These are phyloP conservation scores for Microtus oregoni DNA, from an alignment of 2,113 vertebrate genomes.

Conservation along the genomic window DNA sequence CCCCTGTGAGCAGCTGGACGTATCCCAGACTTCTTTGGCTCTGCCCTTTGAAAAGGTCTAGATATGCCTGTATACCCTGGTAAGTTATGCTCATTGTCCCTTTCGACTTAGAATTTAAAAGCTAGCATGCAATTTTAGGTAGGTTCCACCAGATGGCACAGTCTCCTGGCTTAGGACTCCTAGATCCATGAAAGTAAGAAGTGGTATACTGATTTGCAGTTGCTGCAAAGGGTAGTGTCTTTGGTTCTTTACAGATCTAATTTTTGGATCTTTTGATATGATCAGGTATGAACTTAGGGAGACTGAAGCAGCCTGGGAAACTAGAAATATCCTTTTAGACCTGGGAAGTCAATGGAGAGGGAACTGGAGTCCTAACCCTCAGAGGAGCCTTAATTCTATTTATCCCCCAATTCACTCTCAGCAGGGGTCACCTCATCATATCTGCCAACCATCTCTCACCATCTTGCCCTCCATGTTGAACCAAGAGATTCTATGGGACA, in stretches of 20 bases:
- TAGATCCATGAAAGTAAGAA: neutral
- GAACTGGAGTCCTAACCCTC: neutral
- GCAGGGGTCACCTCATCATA: constrained; percentile 93
- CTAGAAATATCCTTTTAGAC: neutral
- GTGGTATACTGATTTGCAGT: neutral
- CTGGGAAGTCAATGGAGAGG: neutral
- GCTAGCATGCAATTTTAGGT: neutral
- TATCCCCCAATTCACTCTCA: neutral
- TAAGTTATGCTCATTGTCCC: constrained; percentile 66
- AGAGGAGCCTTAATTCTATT: neutral
- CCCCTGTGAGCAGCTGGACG: constrained; percentile 90
- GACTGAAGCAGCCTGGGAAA: neutral
- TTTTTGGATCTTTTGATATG: constrained; percentile 94
- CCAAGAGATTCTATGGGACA: constrained; percentile 84
- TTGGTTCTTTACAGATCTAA: constrained; percentile 89
- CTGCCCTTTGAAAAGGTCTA: constrained; percentile 90
- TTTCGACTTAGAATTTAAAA: neutral
- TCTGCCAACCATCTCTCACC: constrained; percentile 88
- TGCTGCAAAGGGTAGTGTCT: constrained; percentile 21
- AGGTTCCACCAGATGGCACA: constrained; percentile 30
- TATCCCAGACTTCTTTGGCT: constrained; percentile 92
- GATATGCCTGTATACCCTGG: constrained; percentile 95
- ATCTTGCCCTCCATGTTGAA: constrained; percentile 94
- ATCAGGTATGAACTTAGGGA: constrained; percentile 87
- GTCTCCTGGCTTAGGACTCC: neutral